These are phyloP conservation scores for Sycophila sp. DNA, from an alignment of 1,140 invertebrate genomes.

Conservation along the genomic window DNA sequence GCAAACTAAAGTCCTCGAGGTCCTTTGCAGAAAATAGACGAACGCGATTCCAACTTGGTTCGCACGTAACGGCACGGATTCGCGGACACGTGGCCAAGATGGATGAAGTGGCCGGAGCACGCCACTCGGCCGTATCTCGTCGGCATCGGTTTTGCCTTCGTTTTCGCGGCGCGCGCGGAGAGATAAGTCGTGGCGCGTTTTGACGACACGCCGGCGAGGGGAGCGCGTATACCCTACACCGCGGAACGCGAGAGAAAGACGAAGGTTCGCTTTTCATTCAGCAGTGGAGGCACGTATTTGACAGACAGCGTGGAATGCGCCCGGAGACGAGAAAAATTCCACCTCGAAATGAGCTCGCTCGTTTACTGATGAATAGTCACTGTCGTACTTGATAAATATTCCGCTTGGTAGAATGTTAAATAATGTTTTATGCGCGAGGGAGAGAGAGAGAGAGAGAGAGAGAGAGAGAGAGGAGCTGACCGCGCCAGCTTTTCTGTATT, in stretches of 20 bases:
- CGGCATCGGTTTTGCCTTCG: background rate
- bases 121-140: background rate
- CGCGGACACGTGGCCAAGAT: background rate
- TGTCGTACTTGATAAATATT: constrained; percentile 22
- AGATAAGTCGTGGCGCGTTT: too few species aligned
- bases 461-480: too few species aligned
- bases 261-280: constrained; percentile 12
- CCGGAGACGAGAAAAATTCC: background rate
- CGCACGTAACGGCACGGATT: too few species aligned
- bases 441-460: too few species aligned
- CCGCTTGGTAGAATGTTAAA: constrained; percentile 8
- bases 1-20: too few species aligned
- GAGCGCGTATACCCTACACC: too few species aligned
- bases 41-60: background rate
- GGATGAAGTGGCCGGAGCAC: background rate
- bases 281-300: constrained; percentile 10
- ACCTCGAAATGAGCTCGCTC: too few species aligned
- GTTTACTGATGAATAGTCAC: background rate
- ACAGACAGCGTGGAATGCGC: background rate
- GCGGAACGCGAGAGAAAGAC: background rate
- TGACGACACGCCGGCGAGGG: too few species aligned
- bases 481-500: constrained; percentile 7
- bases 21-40: too few species aligned
- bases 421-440: constrained; percentile 3
- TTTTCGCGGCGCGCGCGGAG: background rate